Base-by-base conservation (phyloP, 1,140 invertebrate species). In the Chironomus striatipennis region DNA sequence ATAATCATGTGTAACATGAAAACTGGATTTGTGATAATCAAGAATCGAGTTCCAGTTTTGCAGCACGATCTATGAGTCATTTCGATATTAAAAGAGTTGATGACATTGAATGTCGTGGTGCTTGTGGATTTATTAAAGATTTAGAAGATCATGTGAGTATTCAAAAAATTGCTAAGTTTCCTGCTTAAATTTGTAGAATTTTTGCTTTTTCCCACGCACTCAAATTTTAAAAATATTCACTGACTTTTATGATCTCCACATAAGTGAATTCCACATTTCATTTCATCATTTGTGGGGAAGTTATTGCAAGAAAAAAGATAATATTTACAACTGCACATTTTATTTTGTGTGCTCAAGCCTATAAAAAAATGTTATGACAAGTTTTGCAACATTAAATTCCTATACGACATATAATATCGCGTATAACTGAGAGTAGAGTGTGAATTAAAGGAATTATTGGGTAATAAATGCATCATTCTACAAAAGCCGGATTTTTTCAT, bases 341-440 rank as follows among this genome's bases (percentile, higher is more conserved):
- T 5, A 34, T 1, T 57, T 12, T 15, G 47, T n/a, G 47, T 12
- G 47, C 5, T 5, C 47, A 15, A 12, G 47, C 47, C 24, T 34
- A 34, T 34, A 34, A 34, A 57, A n/a, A 12, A n/a, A 57, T 57
- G 47, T 57, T 57, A 57, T 57, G 47, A 57, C 47, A 57, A 57
- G 47, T 57, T 57, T n/a, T 57, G n/a, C 12, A 57, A n/a, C 47
- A 57, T 57, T 57, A 57, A 57, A 57, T 57, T 57, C 47, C 12
- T 57, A n/a, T n/a, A 57, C 24, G 24, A 34, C 24, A 34, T 34
- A 34, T 34, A 34, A 34, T 34, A 34, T 34, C 24, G 24, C 24
- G 24, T 34, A 34, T 34, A 34, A 34, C 24, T 34, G 24, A 34
- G 24, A 34, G 24, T 34, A 34, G 24, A 57, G 47, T 57, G 47